phyloP scores from a whole-genome alignment of 2,797 vertebrate genomes.

The Paramormyrops hopkinsi region DNA sequence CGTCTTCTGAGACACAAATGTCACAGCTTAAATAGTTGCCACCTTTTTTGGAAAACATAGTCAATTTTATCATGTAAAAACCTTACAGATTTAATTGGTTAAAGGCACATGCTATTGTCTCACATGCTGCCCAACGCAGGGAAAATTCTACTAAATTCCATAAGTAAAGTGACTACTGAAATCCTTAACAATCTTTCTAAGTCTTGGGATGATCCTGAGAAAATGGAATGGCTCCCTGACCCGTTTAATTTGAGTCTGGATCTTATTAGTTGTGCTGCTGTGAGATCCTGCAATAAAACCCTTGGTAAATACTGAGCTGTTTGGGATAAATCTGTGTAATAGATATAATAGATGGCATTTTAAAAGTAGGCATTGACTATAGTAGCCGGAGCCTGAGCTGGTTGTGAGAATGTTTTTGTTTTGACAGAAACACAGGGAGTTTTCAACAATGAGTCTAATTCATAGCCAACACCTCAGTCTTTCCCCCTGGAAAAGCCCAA shows the following conservation, averaged over 20 bases:
- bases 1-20: not conserved
- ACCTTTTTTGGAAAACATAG: not conserved
- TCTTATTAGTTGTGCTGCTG: not conserved
- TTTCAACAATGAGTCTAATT: not conserved
- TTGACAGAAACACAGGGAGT: not conserved
- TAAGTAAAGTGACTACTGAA: not conserved
- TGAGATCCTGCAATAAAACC: not conserved
- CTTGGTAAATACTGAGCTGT: not conserved
- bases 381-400: not conserved
- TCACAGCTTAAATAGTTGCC: not conserved
- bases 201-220: not conserved
- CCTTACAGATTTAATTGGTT: not conserved
- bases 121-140: not conserved
- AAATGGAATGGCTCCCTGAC: not conserved
- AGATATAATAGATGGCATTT: not conserved
- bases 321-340: not conserved
- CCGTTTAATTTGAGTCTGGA: not conserved
- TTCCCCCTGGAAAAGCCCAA: not conserved
- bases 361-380: not conserved
- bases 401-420: not conserved
- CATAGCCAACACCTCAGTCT: not conserved
- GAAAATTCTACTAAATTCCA: not conserved
- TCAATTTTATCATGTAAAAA: not conserved
- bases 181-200: not conserved
- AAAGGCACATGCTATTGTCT: not conserved